Evolutionary conservation across 2,113 vertebrate genomes (phyloP).

Genomic region (Urocolius indicus): DNA sequence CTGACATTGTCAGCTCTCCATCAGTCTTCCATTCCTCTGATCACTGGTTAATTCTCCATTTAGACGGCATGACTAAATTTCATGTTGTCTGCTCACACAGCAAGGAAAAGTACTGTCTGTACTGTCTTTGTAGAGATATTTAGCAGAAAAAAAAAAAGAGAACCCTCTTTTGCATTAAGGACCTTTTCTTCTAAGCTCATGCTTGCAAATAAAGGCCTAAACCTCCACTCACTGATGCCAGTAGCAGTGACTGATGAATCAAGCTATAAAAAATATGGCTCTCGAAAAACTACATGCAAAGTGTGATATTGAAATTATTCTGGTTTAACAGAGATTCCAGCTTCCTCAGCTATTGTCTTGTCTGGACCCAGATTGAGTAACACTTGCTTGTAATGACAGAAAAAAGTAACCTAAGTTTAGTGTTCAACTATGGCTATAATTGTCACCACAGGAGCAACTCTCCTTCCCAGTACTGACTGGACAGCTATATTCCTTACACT

Average conservation of each 20-base stretch:
- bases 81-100: constrained; percentile 56
- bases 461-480: not conserved
- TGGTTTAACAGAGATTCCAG: not conserved
- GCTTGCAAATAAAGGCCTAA: not conserved
- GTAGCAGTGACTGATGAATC: not conserved
- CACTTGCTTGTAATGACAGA: not conserved
- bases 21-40: constrained; percentile 53
- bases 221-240: not conserved
- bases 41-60: constrained; percentile 66
- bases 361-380: not conserved
- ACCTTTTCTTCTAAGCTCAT: not conserved
- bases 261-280: not conserved
- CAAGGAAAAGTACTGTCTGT: constrained; percentile 11
- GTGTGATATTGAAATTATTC: not conserved
- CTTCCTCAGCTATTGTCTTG: not conserved
- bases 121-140: constrained; percentile 1
- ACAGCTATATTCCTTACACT: rapidly evolving
- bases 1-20: constrained; percentile 61
- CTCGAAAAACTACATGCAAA: not conserved
- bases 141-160: not conserved
- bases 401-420: not conserved
- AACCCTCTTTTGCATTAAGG: not conserved
- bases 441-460: not conserved
- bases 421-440: not conserved
- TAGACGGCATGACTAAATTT: constrained; percentile 61